Evolutionary conservation across 1,140 invertebrate species (phyloP).

Genomic region (Pachyrhynchus sulphureomaculatus): DNA sequence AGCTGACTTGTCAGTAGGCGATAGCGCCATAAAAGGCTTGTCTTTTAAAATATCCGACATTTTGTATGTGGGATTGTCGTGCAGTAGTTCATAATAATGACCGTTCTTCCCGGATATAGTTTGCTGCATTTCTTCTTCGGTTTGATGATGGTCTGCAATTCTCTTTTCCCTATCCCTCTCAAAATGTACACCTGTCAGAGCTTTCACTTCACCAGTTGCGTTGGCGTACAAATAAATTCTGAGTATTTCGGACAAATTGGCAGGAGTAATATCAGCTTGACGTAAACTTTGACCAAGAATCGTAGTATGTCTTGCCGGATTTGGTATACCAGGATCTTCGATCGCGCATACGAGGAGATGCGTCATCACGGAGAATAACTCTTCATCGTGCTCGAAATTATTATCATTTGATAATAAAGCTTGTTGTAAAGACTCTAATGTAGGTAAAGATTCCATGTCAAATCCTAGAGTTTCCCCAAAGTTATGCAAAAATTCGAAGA

Average conservation of each 20-base stretch:
- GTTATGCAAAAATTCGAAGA: conserved; percentile 93
- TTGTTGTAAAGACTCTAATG: conserved; percentile 80
- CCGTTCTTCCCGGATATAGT: conserved; percentile 69
- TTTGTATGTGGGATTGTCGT: conserved; percentile 73
- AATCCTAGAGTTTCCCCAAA: conserved; percentile 93
- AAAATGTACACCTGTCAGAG: conserved; percentile 72
- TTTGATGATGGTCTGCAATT: conserved; percentile 77
- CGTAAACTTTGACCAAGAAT: conserved; percentile 86
- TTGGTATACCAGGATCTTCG: conserved; percentile 91
- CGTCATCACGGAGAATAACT: conserved; percentile 83
- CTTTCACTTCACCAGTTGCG: conserved; percentile 81
- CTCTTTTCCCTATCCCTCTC: conserved; percentile 75
- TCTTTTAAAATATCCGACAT: conserved; percentile 68
- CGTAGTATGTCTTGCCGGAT: conserved; percentile 82
- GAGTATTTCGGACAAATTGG: conserved; percentile 89
- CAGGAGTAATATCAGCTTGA: conserved; percentile 88
- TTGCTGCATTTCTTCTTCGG: conserved; percentile 62
- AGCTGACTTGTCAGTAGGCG: conserved; percentile 81
- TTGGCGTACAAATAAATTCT: conserved; percentile 86
- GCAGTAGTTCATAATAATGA: conserved; percentile 73
- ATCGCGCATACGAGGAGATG: conserved; percentile 90
- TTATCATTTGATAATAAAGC: conserved; percentile 78
- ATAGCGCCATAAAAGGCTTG: conserved; percentile 83
- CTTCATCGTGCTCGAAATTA: conserved; percentile 76
- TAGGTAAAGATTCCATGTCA: conserved; percentile 85